Evolutionary conservation across 2,113 vertebrate genomes (phyloP), one percentile per base, ranked within the genome.

Genomic region (Misgurnus anguillicaudatus): DNA sequence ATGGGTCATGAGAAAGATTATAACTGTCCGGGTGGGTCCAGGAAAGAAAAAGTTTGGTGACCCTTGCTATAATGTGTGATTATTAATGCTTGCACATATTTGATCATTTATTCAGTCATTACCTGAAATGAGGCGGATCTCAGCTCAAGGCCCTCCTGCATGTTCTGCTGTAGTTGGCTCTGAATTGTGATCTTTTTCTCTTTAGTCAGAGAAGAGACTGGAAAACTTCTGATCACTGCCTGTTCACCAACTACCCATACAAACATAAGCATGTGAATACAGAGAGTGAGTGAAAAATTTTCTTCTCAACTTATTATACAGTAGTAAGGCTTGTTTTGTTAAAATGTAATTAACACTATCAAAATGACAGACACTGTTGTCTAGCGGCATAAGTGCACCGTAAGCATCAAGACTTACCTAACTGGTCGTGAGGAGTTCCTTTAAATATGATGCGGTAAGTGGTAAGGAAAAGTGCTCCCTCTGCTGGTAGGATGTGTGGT

Each of bases 161-260:
- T 95, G 83, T 93, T 95, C 89, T 98, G 98, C 85, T 98, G 97
- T 62, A 99, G 93, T 83, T 96, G 97, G 87, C 96, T 98, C 89
- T 98, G 97, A 78, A 98, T 91, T 45, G 93, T 95, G 86, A 99
- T 98, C 91, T 97, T 99, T 89, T 99, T 99, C 83, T 99, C 98
- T 90, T 98, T 98, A 3, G 94, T 98, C 77, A 99, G 85, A 0
- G 96, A 96, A 19, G 97, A 94, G 65, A 98, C 92, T 0, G 98
- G 97, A 84, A 99, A 98, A 82, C 96, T 97, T 60, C 98, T 92
- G 77, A 97, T 94, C 82, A 99, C 94, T 0, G 92, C 93, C 90
- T 99, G 97, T 87, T 99, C 98, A 74, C 97, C 98, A 72, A 97
- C 98, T 99, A 87, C 62, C 83, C 9, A 87, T n/a, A 87, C 69